Conservation (phyloP, 2,888 invertebrate species). For the Cacoxenus indagator region DNA sequence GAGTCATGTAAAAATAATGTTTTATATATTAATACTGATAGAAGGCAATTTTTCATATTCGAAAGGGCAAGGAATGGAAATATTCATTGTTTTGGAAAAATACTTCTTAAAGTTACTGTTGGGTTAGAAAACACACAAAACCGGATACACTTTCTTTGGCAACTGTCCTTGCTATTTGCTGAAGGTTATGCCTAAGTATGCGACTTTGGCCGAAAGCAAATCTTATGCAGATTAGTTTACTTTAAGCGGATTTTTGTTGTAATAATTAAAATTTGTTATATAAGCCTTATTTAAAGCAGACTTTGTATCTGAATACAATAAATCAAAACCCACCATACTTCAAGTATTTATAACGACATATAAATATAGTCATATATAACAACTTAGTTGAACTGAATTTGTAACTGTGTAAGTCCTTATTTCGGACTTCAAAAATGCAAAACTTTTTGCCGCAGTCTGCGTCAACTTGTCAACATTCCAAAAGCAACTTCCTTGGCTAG, state of each 20-base stretch:
- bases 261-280: not conserved
- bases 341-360: too few species aligned
- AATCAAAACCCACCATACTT: too few species aligned
- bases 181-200: not conserved
- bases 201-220: not conserved
- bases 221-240: constrained; percentile 2
- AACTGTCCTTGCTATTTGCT: not conserved
- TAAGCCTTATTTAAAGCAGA: not conserved
- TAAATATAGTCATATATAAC: too few species aligned
- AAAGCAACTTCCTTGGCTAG: not conserved
- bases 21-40: too few species aligned
- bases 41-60: too few species aligned
- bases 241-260: not conserved
- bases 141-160: not conserved
- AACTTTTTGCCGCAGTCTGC: constrained; percentile 9
- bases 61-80: too few species aligned
- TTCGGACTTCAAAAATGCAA: too few species aligned
- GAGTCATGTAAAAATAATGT: too few species aligned
- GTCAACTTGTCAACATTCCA: constrained; percentile 10
- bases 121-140: not conserved
- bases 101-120: too few species aligned
- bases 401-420: too few species aligned
- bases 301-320: not conserved
- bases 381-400: too few species aligned
- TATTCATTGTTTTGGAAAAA: too few species aligned